Conservation (phyloP, 2,888 invertebrate genomes). For the Lamellibrachia columna region DNA sequence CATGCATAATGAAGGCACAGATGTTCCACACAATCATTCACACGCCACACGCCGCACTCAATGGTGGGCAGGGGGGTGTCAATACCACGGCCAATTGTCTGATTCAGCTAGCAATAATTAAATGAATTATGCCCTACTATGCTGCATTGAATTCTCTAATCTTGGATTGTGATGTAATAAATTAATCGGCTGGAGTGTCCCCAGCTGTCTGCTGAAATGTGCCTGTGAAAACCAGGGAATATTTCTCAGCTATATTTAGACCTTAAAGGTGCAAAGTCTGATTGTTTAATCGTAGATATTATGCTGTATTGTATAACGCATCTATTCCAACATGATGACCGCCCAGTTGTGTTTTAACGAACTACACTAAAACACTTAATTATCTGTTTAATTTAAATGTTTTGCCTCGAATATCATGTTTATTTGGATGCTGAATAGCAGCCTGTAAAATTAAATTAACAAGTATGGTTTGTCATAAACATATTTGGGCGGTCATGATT, state of each 20-base stretch:
- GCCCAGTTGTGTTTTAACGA: no score
- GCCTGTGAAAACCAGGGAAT: not conserved
- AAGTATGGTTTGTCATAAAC: no score
- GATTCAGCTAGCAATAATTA: not conserved
- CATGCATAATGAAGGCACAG: not conserved
- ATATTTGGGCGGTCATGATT: no score
- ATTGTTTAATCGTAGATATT: not conserved
- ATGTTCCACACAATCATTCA: not conserved
- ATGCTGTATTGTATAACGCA: no score
- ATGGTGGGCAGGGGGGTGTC: not conserved
- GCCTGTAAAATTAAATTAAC: no score
- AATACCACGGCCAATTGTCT: constrained; percentile 9
- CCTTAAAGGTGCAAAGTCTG: not conserved
- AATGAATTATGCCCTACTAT: not conserved
- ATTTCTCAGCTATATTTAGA: not conserved
- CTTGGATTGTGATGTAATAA: not conserved
- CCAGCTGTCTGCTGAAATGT: not conserved
- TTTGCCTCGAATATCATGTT: no score
- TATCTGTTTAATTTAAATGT: no score
- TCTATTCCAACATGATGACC: no score
- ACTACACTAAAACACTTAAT: no score
- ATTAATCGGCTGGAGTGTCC: not conserved
- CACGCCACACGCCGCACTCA: not conserved
- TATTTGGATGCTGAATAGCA: no score
- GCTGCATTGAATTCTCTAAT: constrained; percentile 3